These are phyloP conservation scores for Margarornis squamiger DNA, from an alignment of 2,797 vertebrate genomes.

Conservation along the genomic window DNA sequence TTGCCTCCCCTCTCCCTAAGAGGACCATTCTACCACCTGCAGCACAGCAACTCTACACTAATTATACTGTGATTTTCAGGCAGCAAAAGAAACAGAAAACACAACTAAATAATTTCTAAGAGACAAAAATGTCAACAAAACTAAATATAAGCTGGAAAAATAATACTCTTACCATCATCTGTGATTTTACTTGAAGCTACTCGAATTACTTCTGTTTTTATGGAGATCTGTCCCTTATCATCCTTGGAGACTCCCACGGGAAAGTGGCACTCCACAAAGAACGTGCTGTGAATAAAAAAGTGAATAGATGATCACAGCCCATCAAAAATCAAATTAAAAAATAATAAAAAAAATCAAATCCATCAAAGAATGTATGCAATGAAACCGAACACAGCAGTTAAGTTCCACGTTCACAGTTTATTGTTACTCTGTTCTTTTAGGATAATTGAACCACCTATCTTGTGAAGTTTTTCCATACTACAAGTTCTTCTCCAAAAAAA, in stretches of 20 bases:
- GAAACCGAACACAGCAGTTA: not conserved
- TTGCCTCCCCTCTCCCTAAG: not conserved
- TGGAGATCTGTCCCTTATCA: constrained; percentile 45
- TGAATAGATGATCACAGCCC: not conserved
- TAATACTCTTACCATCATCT: constrained; percentile 78
- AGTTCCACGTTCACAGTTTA: not conserved
- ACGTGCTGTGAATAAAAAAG: constrained; percentile 79
- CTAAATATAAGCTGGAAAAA: not conserved
- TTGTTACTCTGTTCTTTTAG: not conserved
- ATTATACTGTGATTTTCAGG: not conserved
- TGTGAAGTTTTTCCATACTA: not conserved
- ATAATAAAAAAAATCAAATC: not conserved
- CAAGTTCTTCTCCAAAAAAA: not conserved
- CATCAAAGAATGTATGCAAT: not conserved
- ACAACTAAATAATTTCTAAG: not conserved
- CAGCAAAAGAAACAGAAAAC: not conserved
- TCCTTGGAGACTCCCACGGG: constrained; percentile 78
- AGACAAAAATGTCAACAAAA: not conserved
- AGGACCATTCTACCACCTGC: not conserved
- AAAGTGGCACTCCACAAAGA: constrained; percentile 90
- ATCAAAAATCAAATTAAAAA: not conserved
- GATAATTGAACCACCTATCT: not conserved
- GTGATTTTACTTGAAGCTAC: constrained; percentile 86
- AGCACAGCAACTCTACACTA: not conserved
- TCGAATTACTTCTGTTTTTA: constrained; percentile 80